Conservation (phyloP, 92 coral and sea anemone genomes). For the Zoanthus sansibaricus region DNA sequence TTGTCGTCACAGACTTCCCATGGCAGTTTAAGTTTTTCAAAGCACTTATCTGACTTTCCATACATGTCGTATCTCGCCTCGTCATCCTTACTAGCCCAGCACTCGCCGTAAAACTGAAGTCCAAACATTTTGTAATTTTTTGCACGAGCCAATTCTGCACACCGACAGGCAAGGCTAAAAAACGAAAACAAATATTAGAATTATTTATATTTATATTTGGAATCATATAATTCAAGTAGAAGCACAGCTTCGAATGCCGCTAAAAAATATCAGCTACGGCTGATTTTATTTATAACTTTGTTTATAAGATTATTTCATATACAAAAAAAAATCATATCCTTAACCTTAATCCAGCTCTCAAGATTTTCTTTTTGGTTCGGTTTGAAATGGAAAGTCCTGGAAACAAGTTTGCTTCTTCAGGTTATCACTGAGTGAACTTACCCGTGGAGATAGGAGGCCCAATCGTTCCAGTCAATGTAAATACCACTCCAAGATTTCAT, state of each 20-base stretch:
- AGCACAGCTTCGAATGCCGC: background rate
- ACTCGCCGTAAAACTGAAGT: constrained; percentile 37
- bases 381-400: background rate
- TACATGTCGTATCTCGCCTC: constrained; percentile 24
- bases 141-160: constrained; percentile 25
- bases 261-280: background rate
- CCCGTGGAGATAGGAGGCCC: constrained; percentile 30
- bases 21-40: constrained; percentile 27
- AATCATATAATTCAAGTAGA: background rate
- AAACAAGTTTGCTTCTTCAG: background rate
- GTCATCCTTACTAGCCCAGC: constrained; percentile 13
- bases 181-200: background rate
- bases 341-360: background rate
- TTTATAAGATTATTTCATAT: no score
- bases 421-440: background rate
- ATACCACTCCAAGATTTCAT: constrained; percentile 7
- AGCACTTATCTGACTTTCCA: constrained; percentile 33
- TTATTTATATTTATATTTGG: background rate
- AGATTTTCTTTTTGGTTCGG: background rate
- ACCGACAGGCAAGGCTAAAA: constrained; percentile 29
- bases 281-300: background rate
- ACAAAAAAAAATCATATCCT: background rate
- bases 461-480: constrained; percentile 10
- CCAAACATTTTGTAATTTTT: constrained; percentile 4
- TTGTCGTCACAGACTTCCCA: constrained; percentile 28